Base-by-base conservation (phyloP, 2,888 invertebrate genomes). In the Zootermopsis nevadensis region DNA sequence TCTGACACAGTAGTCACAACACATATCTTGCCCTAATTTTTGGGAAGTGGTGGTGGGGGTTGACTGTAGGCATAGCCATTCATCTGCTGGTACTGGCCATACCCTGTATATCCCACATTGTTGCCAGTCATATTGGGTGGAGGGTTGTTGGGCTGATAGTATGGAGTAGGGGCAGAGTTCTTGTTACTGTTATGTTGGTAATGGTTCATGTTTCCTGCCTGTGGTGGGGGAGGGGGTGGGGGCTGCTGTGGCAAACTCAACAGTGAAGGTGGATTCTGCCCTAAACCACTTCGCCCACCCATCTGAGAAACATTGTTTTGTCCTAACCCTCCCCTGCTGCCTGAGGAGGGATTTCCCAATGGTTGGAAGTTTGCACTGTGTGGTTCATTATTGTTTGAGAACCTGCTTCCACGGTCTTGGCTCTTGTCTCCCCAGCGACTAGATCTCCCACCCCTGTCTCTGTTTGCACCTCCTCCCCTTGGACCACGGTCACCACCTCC, bases 21-120 rank as follows among this genome's bases (percentile, higher is more conserved):
- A 60, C 27, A 60, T 60, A 60, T 27, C 8, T 27, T 60, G 1
- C 24, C 8, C 81, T 81, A 81, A 35, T 81, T 72, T 33, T 77
- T 82, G 15, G 82, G 82, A 19, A 77, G 77, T 42, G 82, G 82
- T 48, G 82, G 82, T 48, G 82, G 82, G 30, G 82, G 82, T 31
- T 82, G 82, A n/a, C 77, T 77, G 33, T 77, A 82, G 19, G 67
- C 30, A 69, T 66, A 82, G 8, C 82, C 82, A 79, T 82, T 82
- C 82, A 82, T 82, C 12, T 79, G 79, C 38, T 79, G 79, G 27
- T 33, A 79, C 79, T 79, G 79, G 22, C 38, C 60, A 74, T 74
- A 74, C 24, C 60, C 55, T 31, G 48, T 48, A 53, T 60, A 79
- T 38, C 38, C 35, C 38, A 74, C 33, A 33, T 19, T 27, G 33